Evolutionary conservation across 2,113 vertebrate species (phyloP).

Genomic region (Lepisosteus oculatus): DNA sequence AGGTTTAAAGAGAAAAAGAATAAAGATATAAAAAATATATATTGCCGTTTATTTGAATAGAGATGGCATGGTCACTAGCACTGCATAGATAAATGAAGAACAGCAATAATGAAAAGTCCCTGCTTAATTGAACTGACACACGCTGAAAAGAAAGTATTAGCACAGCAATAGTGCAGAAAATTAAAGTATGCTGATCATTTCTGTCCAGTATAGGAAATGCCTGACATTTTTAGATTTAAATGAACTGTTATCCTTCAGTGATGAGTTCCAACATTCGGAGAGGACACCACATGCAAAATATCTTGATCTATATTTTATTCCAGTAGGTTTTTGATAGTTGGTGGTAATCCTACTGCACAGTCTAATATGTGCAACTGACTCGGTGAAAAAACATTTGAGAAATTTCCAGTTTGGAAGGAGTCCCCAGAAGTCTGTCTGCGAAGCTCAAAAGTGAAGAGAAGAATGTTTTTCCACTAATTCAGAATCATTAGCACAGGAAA

Average conservation of each 20-base stretch:
- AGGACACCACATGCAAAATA: too few relatives aligned
- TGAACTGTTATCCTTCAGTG: too few relatives aligned
- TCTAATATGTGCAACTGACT: not conserved
- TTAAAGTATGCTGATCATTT: too few relatives aligned
- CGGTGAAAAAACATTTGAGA: conserved; percentile 2
- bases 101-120: too few relatives aligned
- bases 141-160: too few relatives aligned
- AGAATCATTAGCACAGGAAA: conserved; percentile 23
- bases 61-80: not conserved
- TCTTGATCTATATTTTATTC: too few relatives aligned
- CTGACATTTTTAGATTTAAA: too few relatives aligned
- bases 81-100: not conserved
- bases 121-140: too few relatives aligned
- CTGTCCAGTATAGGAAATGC: too few relatives aligned
- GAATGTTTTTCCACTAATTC: conserved; percentile 14
- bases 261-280: too few relatives aligned
- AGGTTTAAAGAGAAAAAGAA: conserved; percentile 1
- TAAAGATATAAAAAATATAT: conserved; percentile 13
- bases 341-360: not conserved
- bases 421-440: conserved; percentile 19
- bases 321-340: too few relatives aligned
- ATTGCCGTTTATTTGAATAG: not conserved
- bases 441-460: not conserved
- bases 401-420: conserved; percentile 8
- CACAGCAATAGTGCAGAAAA: too few relatives aligned